A percentile compares a stretch with the other conserved stretches of the same genome.
phyloP scores from a whole-genome alignment of 2,113 vertebrate genomes.

The Passer montanus region DNA sequence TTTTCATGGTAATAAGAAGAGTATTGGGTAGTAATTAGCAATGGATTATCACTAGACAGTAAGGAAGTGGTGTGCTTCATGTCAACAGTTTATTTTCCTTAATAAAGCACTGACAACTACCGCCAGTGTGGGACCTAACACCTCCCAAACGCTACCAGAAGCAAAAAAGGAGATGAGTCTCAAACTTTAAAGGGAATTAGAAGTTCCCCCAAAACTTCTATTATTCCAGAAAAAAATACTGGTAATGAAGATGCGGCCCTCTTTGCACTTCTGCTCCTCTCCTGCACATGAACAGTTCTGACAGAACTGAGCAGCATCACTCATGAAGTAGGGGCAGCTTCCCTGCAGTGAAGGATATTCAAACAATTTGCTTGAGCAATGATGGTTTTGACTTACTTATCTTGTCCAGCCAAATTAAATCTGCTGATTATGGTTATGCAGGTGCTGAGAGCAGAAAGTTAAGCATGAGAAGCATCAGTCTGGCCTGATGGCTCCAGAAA shows the following conservation, averaged over 20 bases:
- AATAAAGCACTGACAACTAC: background rate
- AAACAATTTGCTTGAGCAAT: background rate
- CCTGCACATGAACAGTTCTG: background rate
- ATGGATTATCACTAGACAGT: background rate
- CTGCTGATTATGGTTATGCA: background rate
- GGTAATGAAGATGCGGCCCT: background rate
- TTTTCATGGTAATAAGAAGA: background rate
- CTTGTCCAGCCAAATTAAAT: slow-evolving; percentile 2
- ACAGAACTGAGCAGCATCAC: background rate
- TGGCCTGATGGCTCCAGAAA: background rate
- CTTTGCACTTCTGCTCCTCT: background rate
- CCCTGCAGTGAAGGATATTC: background rate
- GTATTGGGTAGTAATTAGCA: background rate
- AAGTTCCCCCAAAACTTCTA: background rate
- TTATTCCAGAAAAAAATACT: background rate
- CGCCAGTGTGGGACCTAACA: background rate
- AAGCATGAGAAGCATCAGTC: background rate
- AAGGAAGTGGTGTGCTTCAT: background rate
- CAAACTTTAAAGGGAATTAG: background rate
- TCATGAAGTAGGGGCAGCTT: background rate
- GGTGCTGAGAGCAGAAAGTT: background rate
- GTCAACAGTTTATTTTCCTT: background rate
- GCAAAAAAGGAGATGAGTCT: background rate
- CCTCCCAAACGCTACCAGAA: background rate
- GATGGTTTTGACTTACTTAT: background rate